phyloP scores from a whole-genome alignment of 2,888 invertebrate genomes.

The Liopterus haemorrhoidalis region DNA sequence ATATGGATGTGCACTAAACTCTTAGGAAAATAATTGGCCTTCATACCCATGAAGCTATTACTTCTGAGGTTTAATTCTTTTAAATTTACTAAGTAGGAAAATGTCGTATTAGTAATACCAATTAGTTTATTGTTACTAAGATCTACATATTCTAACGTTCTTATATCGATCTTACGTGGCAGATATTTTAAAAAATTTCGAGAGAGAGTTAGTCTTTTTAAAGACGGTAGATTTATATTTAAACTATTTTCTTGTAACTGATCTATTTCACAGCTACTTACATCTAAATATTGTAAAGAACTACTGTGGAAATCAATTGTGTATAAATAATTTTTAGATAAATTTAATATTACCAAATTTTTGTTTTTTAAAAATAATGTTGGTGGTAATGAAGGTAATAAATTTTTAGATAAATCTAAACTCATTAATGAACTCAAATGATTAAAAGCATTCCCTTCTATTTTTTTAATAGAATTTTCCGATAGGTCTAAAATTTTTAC shows the following conservation, averaged over 20 bases:
- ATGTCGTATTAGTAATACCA: constrained; percentile 56
- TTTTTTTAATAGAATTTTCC: constrained; percentile 56
- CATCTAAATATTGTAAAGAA: constrained; percentile 54
- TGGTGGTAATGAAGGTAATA: constrained; percentile 55
- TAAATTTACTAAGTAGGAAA: constrained; percentile 56
- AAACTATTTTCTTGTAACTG: constrained; percentile 53
- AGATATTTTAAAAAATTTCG: constrained; percentile 59
- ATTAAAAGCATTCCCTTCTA: constrained; percentile 57
- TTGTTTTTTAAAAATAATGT: constrained; percentile 56
- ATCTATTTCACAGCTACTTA: constrained; percentile 63
- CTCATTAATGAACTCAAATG: constrained; percentile 53
- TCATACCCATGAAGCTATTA: constrained; percentile 62
- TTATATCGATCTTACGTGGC: constrained; percentile 57
- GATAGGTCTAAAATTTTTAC: constrained; percentile 60
- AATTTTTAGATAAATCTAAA: constrained; percentile 66
- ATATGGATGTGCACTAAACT: constrained; percentile 57
- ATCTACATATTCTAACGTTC: constrained; percentile 56
- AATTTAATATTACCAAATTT: constrained; percentile 54
- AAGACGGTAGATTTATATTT: constrained; percentile 53
- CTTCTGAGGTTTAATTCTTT: constrained; percentile 60
- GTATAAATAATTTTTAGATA: constrained; percentile 62
- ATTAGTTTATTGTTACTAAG: constrained; percentile 57
- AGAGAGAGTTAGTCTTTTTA: constrained; percentile 58
- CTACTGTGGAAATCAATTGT: constrained; percentile 53
- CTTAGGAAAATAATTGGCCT: constrained; percentile 52